These are phyloP conservation scores for Aspiorhynchus laticeps DNA, from an alignment of 2,113 vertebrate species.

Conservation along the genomic window DNA sequence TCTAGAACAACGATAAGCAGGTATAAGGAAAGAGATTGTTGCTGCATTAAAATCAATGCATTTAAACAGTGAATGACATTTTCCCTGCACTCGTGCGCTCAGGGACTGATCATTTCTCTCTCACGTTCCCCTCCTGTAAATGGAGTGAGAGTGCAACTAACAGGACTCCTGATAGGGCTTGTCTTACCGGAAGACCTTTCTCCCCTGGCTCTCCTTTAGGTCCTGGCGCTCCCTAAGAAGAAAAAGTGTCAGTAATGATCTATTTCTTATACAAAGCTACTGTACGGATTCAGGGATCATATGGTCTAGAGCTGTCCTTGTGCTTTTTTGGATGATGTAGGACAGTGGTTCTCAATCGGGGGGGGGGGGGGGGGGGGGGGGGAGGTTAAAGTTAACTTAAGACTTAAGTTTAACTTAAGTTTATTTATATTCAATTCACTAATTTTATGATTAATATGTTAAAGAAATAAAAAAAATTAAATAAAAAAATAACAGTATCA, in stretches of 20 bases:
- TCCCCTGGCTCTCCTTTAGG: constrained; percentile 89
- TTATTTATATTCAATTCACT: too few relatives aligned
- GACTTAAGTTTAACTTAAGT: too few relatives aligned
- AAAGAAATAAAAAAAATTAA: too few relatives aligned
- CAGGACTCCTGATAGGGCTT: neutral
- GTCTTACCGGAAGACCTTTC: constrained; percentile 91
- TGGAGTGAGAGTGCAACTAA: constrained; percentile 33
- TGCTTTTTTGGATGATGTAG: neutral
- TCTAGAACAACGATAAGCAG: constrained; percentile 70
- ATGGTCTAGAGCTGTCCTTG: neutral
- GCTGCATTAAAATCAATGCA: constrained; percentile 7
- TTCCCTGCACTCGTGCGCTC: neutral
- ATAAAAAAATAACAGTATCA: too few relatives aligned
- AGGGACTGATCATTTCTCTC: constrained; percentile 32
- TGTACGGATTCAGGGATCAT: neutral
- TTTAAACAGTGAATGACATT: constrained; percentile 26
- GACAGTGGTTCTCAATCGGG: too few relatives aligned
- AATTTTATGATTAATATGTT: too few relatives aligned
- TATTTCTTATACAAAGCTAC: neutral
- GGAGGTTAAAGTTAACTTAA: too few relatives aligned
- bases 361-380: too few relatives aligned
- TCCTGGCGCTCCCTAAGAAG: constrained; percentile 82
- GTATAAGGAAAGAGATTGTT: constrained; percentile 62
- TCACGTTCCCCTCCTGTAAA: constrained; percentile 28
- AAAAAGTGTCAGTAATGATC: constrained; percentile 43